Evolutionary conservation across 2,113 vertebrate genomes (phyloP).

Genomic region (Boleophthalmus pectinirostris): DNA sequence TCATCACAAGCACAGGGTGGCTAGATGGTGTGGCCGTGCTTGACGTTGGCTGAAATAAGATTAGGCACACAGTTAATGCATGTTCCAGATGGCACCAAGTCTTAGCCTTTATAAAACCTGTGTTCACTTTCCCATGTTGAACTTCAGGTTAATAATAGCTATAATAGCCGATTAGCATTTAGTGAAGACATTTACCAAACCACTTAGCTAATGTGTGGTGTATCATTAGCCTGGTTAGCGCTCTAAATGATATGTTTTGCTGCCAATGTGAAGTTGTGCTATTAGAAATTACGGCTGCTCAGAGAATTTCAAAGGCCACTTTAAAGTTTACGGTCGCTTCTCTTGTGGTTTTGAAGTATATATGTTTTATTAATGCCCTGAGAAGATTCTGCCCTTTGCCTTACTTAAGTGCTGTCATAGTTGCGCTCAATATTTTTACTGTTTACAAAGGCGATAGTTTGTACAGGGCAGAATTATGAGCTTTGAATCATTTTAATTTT

Average conservation of each 20-base stretch:
- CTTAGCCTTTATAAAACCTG: slow-evolving; percentile 58
- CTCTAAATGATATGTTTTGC: slow-evolving; percentile 26
- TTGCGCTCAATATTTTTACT: not conserved
- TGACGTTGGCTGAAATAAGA: slow-evolving; percentile 38
- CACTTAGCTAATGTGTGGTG: slow-evolving; percentile 15
- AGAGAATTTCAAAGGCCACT: slow-evolving; percentile 25
- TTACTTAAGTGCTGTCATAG: not conserved
- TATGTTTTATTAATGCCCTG: slow-evolving; percentile 10
- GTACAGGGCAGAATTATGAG: no score
- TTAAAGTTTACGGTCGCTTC: slow-evolving; percentile 13
- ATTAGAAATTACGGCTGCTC: slow-evolving; percentile 18
- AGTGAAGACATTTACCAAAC: slow-evolving; percentile 40
- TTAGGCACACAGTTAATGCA: slow-evolving; percentile 59
- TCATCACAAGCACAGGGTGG: slow-evolving; percentile 28
- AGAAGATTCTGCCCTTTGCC: not conserved
- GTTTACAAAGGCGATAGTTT: not conserved
- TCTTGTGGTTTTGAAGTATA: slow-evolving; percentile 4
- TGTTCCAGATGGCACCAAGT: slow-evolving; percentile 66
- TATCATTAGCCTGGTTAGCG: slow-evolving; percentile 39
- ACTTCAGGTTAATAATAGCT: slow-evolving; percentile 42
- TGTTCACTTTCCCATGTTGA: slow-evolving; percentile 51
- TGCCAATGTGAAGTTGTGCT: slow-evolving; percentile 28
- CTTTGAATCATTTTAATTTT: no score
- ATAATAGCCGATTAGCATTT: slow-evolving; percentile 40
- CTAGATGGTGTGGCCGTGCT: slow-evolving; percentile 32